Evolutionary conservation across 2,797 vertebrate species (phyloP).

Genomic region (Poliocrania exsul): DNA sequence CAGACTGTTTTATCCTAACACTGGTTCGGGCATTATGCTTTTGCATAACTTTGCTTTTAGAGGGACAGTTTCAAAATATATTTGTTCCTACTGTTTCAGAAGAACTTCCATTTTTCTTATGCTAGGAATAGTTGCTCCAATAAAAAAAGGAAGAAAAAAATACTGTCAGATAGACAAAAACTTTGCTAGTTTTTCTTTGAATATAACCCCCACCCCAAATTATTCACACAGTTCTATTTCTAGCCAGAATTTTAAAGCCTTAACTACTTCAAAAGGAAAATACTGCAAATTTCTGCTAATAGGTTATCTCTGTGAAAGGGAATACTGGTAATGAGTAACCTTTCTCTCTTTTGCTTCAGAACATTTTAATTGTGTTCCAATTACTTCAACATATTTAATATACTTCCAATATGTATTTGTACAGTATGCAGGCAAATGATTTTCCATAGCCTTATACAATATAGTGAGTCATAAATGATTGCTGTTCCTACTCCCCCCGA

Average conservation of each 20-base stretch:
- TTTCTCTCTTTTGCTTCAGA: constrained; percentile 65
- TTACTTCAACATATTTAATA: constrained; percentile 58
- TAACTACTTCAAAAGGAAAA: constrained; percentile 45
- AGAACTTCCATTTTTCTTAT: constrained; percentile 2
- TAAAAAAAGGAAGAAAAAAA: background rate
- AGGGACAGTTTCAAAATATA: constrained; percentile 21
- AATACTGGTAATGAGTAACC: constrained; percentile 46
- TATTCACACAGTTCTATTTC: constrained; percentile 52
- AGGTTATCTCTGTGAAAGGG: constrained; percentile 40
- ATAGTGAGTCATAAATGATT: constrained; percentile 69
- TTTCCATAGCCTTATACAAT: constrained; percentile 56
- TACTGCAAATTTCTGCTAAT: constrained; percentile 30
- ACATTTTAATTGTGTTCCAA: constrained; percentile 62
- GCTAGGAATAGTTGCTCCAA: constrained; percentile 6
- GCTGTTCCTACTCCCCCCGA: background rate
- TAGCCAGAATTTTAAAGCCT: constrained; percentile 39
- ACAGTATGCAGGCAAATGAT: constrained; percentile 53
- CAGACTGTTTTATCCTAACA: background rate
- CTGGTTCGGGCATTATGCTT: background rate
- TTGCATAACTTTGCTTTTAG: background rate
- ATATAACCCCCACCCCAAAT: constrained; percentile 20
- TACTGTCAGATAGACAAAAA: background rate
- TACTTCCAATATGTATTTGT: constrained; percentile 51
- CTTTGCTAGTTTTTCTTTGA: background rate
- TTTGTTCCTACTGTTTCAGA: constrained; percentile 10